Evolutionary conservation across 2,797 vertebrate species (phyloP).

Genomic region (Bradypus variegatus): DNA sequence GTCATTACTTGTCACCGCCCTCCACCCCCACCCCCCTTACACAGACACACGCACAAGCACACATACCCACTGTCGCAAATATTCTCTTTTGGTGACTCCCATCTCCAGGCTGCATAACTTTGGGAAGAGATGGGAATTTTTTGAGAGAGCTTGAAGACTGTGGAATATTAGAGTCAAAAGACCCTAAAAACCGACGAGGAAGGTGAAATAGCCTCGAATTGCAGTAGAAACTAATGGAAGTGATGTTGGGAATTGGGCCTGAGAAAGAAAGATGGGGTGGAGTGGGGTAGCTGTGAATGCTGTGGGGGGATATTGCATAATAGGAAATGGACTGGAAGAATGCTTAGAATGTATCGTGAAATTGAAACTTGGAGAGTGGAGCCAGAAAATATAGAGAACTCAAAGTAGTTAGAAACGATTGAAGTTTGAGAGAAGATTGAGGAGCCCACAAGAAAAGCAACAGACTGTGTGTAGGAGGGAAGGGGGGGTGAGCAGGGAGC

Average conservation of each 20-base stretch:
- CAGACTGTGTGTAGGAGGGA: slow-evolving; percentile 60
- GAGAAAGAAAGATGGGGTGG: neutral
- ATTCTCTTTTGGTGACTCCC: neutral
- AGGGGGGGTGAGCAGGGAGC: neutral
- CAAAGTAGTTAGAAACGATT: neutral
- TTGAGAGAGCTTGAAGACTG: neutral
- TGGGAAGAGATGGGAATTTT: neutral
- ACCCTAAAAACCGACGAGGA: neutral
- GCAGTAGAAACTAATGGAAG: neutral
- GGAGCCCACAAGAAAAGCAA: slow-evolving; percentile 26
- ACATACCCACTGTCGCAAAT: neutral
- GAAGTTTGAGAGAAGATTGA: neutral
- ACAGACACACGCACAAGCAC: neutral
- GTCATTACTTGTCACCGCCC: neutral
- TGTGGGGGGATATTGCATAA: slow-evolving; percentile 23
- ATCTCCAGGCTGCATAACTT: neutral
- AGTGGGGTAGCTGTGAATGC: neutral
- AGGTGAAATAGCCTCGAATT: neutral
- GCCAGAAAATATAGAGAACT: neutral
- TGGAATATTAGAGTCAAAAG: neutral
- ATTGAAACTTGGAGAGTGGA: neutral
- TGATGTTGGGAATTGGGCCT: slow-evolving; percentile 1
- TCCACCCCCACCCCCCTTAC: neutral
- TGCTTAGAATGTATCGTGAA: neutral
- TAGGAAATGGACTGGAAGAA: neutral